Percentiles rank a stretch among this genome's conserved stretches.
phyloP scores from a whole-genome alignment of 1,140 invertebrate genomes.

The Drosophila obscura region DNA sequence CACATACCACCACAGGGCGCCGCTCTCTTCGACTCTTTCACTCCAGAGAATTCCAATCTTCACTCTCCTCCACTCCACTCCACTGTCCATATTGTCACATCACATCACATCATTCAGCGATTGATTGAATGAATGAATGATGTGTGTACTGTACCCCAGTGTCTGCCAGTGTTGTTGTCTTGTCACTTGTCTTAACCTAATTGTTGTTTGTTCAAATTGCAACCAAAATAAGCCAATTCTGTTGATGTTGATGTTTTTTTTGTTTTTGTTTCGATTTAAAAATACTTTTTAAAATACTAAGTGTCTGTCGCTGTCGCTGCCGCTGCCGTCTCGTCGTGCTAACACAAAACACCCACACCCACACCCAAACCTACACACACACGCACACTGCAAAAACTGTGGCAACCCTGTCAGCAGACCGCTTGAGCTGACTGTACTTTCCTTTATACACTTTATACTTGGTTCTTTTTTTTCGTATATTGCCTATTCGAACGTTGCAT shows the following conservation, averaged over 20 bases:
- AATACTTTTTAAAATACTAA: constrained; percentile 45
- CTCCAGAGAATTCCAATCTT: neutral
- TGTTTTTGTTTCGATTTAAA: constrained; percentile 43
- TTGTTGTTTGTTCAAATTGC: constrained; percentile 70
- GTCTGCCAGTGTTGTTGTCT: constrained; percentile 70
- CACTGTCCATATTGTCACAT: constrained; percentile 12
- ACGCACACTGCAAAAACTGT: constrained; percentile 18
- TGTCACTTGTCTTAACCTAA: constrained; percentile 40
- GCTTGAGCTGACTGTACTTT: constrained; percentile 51
- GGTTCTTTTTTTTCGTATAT: constrained; percentile 1
- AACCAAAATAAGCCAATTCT: constrained; percentile 51
- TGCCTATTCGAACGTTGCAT: constrained; percentile 53
- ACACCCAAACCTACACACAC: constrained; percentile 15
- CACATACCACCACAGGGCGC: too few relatives aligned
- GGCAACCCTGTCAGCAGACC: constrained; percentile 57
- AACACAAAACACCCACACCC: constrained; percentile 46
- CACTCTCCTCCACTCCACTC: constrained; percentile 2
- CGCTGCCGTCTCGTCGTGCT: constrained; percentile 38
- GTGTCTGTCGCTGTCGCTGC: constrained; percentile 74
- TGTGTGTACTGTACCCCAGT: constrained; percentile 31
- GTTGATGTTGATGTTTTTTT: constrained; percentile 70
- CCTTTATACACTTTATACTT: constrained; percentile 27
- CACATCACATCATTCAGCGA: neutral
- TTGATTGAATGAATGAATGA: constrained; percentile 29
- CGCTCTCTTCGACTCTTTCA: neutral